A percentile compares a stretch with the other conserved stretches of the same genome.
phyloP scores from a whole-genome alignment of 2,797 vertebrate species.

The Lates japonicus region DNA sequence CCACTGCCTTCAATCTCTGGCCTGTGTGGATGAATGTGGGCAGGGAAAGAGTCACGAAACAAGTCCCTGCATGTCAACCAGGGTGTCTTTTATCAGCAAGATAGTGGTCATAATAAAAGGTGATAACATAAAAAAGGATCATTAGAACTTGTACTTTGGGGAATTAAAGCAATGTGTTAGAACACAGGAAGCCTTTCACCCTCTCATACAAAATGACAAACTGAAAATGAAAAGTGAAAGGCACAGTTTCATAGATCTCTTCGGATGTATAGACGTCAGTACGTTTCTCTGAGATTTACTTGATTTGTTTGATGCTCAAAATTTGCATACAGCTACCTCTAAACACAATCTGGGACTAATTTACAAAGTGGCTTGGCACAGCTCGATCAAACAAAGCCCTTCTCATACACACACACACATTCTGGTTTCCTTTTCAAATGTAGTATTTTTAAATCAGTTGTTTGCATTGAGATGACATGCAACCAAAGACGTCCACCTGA shows the following conservation, averaged over 20 bases:
- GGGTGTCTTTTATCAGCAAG: not conserved
- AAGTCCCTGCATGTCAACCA: not conserved
- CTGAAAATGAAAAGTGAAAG: not conserved
- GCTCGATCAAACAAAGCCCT: conserved; percentile 12
- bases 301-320: not conserved
- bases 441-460: conserved; percentile 9
- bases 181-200: not conserved
- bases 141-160: not conserved
- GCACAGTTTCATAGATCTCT: not conserved
- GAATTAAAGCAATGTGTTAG: not conserved
- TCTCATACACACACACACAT: not conserved
- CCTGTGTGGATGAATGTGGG: not conserved
- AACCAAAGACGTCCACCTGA: conserved; percentile 22
- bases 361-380: not conserved
- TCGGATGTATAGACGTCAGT: not conserved
- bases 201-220: not conserved
- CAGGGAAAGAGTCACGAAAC: not conserved
- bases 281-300: not conserved
- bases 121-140: not conserved
- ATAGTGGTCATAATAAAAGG: not conserved
- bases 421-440: conserved; percentile 20
- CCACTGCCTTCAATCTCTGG: conserved; percentile 6
- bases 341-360: not conserved
- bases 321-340: not conserved
- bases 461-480: conserved; percentile 18